Conservation (phyloP, 2,113 vertebrate species). For the Corythoichthys intestinalis region DNA sequence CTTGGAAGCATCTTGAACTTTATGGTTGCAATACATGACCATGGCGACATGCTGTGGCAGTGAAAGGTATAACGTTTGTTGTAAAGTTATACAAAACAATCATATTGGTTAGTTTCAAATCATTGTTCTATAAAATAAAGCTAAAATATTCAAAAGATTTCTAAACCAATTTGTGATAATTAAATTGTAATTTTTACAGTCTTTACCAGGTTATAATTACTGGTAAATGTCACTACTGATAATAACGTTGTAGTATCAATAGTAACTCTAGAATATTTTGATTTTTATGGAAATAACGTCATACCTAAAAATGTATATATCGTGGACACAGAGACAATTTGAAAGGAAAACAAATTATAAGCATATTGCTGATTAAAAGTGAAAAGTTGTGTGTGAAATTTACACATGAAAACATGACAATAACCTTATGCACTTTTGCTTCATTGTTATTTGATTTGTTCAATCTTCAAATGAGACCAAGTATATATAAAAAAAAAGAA, state of each 20-base stretch:
- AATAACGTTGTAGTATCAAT: not conserved
- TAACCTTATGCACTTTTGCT: no score
- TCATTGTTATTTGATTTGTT: no score
- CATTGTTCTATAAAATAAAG: not conserved
- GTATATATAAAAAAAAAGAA: no score
- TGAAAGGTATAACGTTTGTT: not conserved
- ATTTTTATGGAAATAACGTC: not conserved
- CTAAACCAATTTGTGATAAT: not conserved
- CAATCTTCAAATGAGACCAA: no score
- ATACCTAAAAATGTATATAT: no score
- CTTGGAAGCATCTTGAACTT: not conserved
- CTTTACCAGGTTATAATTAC: not conserved
- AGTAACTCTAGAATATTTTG: not conserved
- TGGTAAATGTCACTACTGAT: not conserved
- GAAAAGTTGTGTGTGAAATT: no score
- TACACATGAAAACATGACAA: no score
- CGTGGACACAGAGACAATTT: not conserved
- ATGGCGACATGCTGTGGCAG: slow-evolving; percentile 47
- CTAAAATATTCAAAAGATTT: not conserved
- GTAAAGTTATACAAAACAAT: not conserved
- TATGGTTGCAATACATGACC: slow-evolving; percentile 2
- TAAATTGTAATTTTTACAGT: not conserved
- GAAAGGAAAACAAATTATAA: not conserved
- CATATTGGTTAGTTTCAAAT: not conserved
- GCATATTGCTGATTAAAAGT: no score